Conservation (phyloP, 1,140 invertebrate species). For the Zaprionus lachaisei region DNA sequence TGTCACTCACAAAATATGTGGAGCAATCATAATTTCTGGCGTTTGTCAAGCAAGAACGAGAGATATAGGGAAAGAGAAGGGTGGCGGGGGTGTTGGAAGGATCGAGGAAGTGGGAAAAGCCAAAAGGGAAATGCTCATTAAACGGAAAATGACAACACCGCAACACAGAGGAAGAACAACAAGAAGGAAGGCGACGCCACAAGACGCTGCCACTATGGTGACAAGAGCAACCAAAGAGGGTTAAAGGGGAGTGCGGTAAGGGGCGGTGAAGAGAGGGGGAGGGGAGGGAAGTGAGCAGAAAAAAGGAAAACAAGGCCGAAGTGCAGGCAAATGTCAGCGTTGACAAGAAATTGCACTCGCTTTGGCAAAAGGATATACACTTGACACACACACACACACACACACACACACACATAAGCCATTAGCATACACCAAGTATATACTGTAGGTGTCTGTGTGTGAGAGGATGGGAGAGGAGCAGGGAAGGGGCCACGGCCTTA, state of each 20-base stretch:
- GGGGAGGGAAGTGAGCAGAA: constrained; percentile 10
- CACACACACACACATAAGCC: constrained; percentile 14
- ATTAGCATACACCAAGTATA: constrained; percentile 35
- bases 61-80: too few relatives aligned
- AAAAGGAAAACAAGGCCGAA: constrained; percentile 62
- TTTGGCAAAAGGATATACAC: constrained; percentile 74
- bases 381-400: constrained; percentile 57
- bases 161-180: constrained; percentile 32
- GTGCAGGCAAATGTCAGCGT: constrained; percentile 79
- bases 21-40: constrained; percentile 71
- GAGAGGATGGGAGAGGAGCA: neutral
- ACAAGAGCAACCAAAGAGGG: neutral
- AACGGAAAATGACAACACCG: constrained; percentile 59
- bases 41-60: constrained; percentile 53
- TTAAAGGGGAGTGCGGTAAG: neutral
- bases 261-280: neutral
- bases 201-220: constrained; percentile 6
- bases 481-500: constrained; percentile 5
- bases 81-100: neutral
- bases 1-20: constrained; percentile 42
- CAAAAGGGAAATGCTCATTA: constrained; percentile 76
- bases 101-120: constrained; percentile 12
- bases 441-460: neutral
- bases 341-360: constrained; percentile 81
- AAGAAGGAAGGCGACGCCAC: neutral